Base-by-base conservation (phyloP, 1,140 invertebrate genomes). In the Drosophila fuyamai region DNA sequence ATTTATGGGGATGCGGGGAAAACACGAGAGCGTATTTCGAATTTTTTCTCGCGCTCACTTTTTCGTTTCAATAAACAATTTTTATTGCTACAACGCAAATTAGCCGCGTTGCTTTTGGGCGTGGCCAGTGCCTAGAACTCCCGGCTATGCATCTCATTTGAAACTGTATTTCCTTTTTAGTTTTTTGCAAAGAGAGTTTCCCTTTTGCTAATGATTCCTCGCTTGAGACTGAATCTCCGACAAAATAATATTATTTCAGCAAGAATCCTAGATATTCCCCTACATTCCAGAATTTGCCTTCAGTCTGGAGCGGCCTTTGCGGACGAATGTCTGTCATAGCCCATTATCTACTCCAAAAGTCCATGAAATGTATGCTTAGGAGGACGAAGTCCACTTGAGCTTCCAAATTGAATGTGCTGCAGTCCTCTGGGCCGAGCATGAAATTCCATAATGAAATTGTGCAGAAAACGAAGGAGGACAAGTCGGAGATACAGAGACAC, bases 391-490 rank as follows among this genome's bases (percentile, higher is more conserved):
- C 18, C 40, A 29, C 55, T 65, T 60, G 35, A 60, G 32, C 14
- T 29, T 18, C 14, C 32, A 40, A 40, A 62, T 72, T 74, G 44
- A 41, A 61, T 50, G 35, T 62, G 43, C 54, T 48, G 55, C 16
- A 59, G 44, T 27, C 62, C 50, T 53, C 75, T 55, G 43, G 54
- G 54, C 23, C 38, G 27, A 59, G 56, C 57, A 68, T 70, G 73
- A 68, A 79, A 67, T 46, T 68, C 35, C 62, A 79, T 70, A 79
- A 79, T 75, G 54, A 75, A 79, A 68, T 74, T 80, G 76, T 63
- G 76, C 70, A 60, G 70, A 68, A 76, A 50, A 36, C 40, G 41
- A 72, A 57, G 48, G 50, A 53, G 32, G 23, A 10, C 36, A 16
- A 36, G 16, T 12, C 7, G 40, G 8, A 27, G 29, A 4, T 13